phyloP scores from a whole-genome alignment of 1,140 invertebrate species.

The Drosophila albomicans region DNA sequence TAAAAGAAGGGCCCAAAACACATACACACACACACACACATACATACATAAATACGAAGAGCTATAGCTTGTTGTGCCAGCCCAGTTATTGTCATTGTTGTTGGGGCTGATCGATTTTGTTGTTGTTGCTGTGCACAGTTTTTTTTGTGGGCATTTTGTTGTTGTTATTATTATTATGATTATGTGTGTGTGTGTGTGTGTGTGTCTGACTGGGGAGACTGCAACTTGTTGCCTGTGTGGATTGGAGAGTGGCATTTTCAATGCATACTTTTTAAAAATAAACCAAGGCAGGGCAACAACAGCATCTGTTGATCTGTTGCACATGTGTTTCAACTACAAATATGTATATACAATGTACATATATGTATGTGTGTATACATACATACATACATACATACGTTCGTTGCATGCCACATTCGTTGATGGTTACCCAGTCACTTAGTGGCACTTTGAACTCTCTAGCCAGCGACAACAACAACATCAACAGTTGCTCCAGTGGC shows the following conservation, averaged over 20 bases:
- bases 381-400: conserved; percentile 3
- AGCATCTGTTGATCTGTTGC: conserved; percentile 57
- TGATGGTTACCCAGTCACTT: conserved; percentile 70
- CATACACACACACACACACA: conserved; percentile 29
- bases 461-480: background rate
- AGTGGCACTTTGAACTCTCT: conserved; percentile 74
- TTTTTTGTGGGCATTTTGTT: conserved; percentile 24
- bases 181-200: conserved; percentile 40
- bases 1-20: conserved; percentile 73
- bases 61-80: conserved; percentile 36
- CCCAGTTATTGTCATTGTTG: conserved; percentile 57
- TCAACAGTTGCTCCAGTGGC: conserved; percentile 47
- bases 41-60: background rate
- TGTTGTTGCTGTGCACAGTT: conserved; percentile 41
- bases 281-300: conserved; percentile 57
- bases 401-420: conserved; percentile 29
- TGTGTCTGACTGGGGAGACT: conserved; percentile 55
- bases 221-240: conserved; percentile 68
- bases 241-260: conserved; percentile 60
- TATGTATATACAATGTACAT: background rate
- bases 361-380: background rate
- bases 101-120: conserved; percentile 48
- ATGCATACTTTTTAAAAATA: conserved; percentile 63
- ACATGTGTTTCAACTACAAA: conserved; percentile 57
- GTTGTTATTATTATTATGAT: conserved; percentile 45